Conservation (phyloP, 2,888 invertebrate genomes). For the Melipona beecheii region DNA sequence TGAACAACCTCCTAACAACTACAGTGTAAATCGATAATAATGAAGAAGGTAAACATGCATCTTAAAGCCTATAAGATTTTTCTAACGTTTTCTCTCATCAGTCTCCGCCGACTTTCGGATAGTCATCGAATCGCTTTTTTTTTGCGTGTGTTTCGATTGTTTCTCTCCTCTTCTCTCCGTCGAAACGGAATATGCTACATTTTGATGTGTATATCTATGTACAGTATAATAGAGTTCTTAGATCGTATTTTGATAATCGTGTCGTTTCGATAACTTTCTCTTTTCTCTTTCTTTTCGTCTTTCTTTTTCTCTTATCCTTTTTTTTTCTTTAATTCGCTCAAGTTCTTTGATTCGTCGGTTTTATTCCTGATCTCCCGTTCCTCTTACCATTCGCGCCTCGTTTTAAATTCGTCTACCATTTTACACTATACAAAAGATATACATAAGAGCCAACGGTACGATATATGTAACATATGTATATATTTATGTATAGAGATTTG, state of each 20-base stretch:
- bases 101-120: conserved; percentile 30
- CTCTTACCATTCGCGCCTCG: neutral
- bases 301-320: neutral
- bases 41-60: conserved; percentile 68
- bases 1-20: conserved; percentile 57
- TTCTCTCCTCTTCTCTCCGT: too few species aligned
- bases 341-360: neutral
- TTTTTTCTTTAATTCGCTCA: neutral
- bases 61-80: conserved; percentile 46
- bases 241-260: conserved; percentile 25
- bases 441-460: conserved; percentile 80
- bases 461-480: conserved; percentile 68
- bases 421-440: conserved; percentile 81
- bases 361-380: conserved; percentile 38
- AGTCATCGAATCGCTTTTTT: conserved; percentile 13
- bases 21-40: conserved; percentile 71
- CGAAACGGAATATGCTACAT: conserved; percentile 20
- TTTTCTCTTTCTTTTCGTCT: too few species aligned
- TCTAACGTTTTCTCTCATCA: conserved; percentile 40
- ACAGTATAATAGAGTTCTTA: conserved; percentile 23
- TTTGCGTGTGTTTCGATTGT: neutral
- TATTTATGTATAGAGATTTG: conserved; percentile 57
- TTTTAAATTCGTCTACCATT: conserved; percentile 66
- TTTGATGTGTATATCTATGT: conserved; percentile 31
- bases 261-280: neutral